phyloP scores from a whole-genome alignment of 1,140 invertebrate genomes.

The Cotesia vestalis region DNA sequence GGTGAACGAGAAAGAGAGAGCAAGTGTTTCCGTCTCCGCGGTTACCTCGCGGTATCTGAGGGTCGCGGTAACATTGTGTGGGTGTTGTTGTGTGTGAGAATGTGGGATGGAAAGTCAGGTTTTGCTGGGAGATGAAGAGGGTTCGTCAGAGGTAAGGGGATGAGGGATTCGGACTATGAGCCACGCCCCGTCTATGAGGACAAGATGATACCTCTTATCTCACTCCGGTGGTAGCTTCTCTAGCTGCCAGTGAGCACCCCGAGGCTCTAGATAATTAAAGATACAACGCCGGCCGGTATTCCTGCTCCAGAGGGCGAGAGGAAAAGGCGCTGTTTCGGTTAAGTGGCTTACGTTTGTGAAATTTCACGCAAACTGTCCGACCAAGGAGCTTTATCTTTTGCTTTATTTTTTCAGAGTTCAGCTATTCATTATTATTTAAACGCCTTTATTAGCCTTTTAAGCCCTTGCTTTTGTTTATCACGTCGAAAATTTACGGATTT shows the following conservation, averaged over 20 bases:
- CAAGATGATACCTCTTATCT: conserved; percentile 50
- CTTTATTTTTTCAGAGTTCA: neutral
- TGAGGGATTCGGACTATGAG: conserved; percentile 43
- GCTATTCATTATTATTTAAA: too few relatives aligned
- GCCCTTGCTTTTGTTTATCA: too few relatives aligned
- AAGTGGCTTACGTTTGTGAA: conserved; percentile 58
- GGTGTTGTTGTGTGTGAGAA: neutral
- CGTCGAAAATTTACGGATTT: too few relatives aligned
- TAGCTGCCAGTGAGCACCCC: too few relatives aligned
- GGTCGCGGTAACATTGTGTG: conserved; percentile 9
- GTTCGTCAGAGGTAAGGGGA: conserved; percentile 23
- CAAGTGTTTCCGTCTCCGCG: conserved; percentile 17
- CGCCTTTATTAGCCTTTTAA: too few relatives aligned
- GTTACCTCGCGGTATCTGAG: conserved; percentile 12
- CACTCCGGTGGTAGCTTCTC: conserved; percentile 46
- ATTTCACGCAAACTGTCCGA: conserved; percentile 45
- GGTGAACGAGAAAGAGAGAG: neutral
- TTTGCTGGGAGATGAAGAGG: conserved; percentile 1
- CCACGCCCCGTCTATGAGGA: conserved; percentile 56
- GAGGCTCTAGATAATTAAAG: conserved; percentile 55
- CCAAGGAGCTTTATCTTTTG: conserved; percentile 28
- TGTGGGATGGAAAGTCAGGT: neutral
- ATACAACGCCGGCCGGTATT: conserved; percentile 51
- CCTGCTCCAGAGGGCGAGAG: neutral
- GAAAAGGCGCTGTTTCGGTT: conserved; percentile 32